A percentile compares a stretch with the other conserved stretches of the same genome.
phyloP scores from a whole-genome alignment of 2,113 vertebrate genomes.

The Hemiprocne comata region DNA sequence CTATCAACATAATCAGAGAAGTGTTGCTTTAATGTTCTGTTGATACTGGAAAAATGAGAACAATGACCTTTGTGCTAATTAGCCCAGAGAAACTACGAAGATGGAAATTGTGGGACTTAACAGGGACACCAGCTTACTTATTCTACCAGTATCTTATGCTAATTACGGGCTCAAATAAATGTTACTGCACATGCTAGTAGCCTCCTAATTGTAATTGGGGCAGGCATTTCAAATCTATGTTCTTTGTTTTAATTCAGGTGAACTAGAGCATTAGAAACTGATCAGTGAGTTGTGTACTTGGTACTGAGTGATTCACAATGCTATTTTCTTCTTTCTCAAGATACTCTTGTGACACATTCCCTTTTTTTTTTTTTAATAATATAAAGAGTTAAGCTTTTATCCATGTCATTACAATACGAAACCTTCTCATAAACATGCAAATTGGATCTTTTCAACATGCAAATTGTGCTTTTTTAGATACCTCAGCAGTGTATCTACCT shows the following conservation, averaged over 20 bases:
- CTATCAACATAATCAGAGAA: constrained; percentile 42
- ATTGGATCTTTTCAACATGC: constrained; percentile 45
- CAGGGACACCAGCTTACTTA: constrained; percentile 9
- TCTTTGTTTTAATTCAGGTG: neutral
- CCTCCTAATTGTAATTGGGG: constrained; percentile 1
- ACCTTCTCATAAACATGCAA: constrained; percentile 42
- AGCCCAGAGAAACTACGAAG: constrained; percentile 36
- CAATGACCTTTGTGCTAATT: constrained; percentile 73
- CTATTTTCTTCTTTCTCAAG: constrained; percentile 25
- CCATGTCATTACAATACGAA: constrained; percentile 25
- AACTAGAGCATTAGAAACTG: neutral
- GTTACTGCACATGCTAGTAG: neutral
- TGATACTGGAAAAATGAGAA: constrained; percentile 71
- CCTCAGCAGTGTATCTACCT: constrained; percentile 4
- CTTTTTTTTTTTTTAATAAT: neutral
- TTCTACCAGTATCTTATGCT: constrained; percentile 34
- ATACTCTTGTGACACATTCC: neutral
- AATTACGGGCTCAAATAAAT: constrained; percentile 45
- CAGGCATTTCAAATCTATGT: neutral
- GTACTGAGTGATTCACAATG: neutral
- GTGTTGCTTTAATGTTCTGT: constrained; percentile 58
- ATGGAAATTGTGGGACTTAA: constrained; percentile 40
- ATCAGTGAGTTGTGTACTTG: neutral
- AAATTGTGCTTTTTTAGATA: constrained; percentile 37
- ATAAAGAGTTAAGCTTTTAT: constrained; percentile 41